Evolutionary conservation across 2,113 vertebrate species (phyloP).

Genomic region (Telmatochromis sp.): DNA sequence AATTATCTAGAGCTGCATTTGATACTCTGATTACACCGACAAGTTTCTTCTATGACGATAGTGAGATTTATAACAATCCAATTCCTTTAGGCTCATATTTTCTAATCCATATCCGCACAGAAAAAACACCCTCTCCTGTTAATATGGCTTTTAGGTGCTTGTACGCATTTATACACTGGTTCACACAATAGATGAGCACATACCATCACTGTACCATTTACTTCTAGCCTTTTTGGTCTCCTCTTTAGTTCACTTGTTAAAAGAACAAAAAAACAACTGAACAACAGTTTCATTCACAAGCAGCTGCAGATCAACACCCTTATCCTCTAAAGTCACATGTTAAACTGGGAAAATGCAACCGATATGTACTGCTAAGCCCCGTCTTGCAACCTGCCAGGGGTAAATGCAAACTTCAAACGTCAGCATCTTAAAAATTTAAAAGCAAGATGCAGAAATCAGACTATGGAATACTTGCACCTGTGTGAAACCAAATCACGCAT

Average conservation of each 20-base stretch:
- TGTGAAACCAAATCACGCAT: neutral
- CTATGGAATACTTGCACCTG: neutral
- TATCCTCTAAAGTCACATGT: neutral
- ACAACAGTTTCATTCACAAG: neutral
- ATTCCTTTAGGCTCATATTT: neutral
- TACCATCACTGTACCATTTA: neutral
- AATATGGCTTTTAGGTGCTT: conserved; percentile 30
- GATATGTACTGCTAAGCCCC: neutral
- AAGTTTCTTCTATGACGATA: neutral
- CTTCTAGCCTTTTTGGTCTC: neutral
- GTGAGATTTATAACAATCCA: neutral
- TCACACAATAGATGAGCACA: neutral
- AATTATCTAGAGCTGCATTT: neutral
- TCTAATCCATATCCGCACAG: neutral
- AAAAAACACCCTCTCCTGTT: neutral
- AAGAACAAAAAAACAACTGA: neutral
- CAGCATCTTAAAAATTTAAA: neutral
- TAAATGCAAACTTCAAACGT: neutral
- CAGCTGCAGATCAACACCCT: neutral
- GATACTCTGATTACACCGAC: neutral
- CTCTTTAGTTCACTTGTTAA: neutral
- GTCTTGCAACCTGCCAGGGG: neutral
- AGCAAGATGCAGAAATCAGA: neutral
- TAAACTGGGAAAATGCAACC: neutral
- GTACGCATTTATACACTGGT: neutral